Conservation (phyloP, 2,797 vertebrate genomes). For the Remorina albescens region DNA sequence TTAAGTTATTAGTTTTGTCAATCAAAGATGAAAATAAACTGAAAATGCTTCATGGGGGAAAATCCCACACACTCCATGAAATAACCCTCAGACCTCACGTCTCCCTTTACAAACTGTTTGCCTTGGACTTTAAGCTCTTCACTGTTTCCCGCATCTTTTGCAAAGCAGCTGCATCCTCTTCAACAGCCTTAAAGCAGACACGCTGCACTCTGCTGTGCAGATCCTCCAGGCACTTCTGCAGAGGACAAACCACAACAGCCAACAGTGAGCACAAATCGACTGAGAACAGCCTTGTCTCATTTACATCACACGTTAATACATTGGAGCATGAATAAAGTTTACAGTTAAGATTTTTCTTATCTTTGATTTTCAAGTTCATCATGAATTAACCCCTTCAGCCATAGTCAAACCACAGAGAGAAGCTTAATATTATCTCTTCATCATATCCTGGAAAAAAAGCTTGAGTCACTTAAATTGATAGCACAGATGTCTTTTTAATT, state of each 20-base stretch:
- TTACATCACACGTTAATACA: too few relatives aligned
- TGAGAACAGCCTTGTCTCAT: too few relatives aligned
- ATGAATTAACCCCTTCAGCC: background rate
- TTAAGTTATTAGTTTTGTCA: background rate
- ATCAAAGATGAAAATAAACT: background rate
- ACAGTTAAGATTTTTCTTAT: too few relatives aligned
- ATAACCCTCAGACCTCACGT: background rate
- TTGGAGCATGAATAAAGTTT: too few relatives aligned
- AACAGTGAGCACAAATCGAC: background rate
- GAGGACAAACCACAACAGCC: constrained; percentile 7
- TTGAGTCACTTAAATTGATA: background rate
- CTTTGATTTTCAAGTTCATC: too few relatives aligned
- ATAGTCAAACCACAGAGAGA: background rate
- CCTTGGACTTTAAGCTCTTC: constrained; percentile 56
- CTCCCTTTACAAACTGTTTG: constrained; percentile 41
- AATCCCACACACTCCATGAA: constrained; percentile 3
- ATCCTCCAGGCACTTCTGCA: constrained; percentile 69
- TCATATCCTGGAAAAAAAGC: background rate
- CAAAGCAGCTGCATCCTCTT: constrained; percentile 65
- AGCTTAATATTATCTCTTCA: background rate
- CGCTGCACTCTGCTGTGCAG: constrained; percentile 65
- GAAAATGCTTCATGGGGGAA: background rate
- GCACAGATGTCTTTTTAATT: background rate
- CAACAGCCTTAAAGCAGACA: constrained; percentile 57
- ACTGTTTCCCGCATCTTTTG: constrained; percentile 62